Conservation (phyloP, 1,140 invertebrate species). For the Musca domestica region DNA sequence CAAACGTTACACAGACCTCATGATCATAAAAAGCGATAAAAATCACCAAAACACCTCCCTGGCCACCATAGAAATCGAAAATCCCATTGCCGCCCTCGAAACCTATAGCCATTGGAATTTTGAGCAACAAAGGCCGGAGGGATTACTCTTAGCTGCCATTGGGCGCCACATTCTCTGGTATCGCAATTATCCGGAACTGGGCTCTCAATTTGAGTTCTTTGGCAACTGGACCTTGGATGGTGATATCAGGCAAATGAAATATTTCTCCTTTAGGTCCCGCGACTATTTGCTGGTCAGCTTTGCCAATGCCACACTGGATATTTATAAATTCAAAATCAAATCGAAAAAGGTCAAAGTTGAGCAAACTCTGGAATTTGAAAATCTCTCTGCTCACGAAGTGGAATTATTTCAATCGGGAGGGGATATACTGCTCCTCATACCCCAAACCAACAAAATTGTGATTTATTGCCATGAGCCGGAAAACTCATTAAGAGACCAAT, state of each 20-base stretch:
- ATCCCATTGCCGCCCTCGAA: slow-evolving; percentile 25
- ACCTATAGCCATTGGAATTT: slow-evolving; percentile 37
- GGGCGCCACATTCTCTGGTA: slow-evolving; percentile 37
- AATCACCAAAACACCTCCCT: slow-evolving; percentile 13
- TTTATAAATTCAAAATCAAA: slow-evolving; percentile 39
- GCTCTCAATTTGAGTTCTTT: slow-evolving; percentile 20
- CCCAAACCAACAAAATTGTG: slow-evolving; percentile 34
- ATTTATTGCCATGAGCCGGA: slow-evolving; percentile 34
- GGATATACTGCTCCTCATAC: slow-evolving; percentile 41
- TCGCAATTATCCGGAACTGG: slow-evolving; percentile 23
- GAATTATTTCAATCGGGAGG: slow-evolving; percentile 40
- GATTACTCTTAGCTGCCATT: slow-evolving; percentile 33
- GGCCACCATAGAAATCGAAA: slow-evolving; percentile 14
- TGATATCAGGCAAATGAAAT: slow-evolving; percentile 25
- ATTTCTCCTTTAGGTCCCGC: slow-evolving; percentile 33
- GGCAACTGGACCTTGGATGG: slow-evolving; percentile 40
- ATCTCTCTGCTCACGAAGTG: slow-evolving; percentile 29
- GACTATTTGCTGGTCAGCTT: slow-evolving; percentile 32
- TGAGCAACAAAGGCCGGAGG: slow-evolving; percentile 29
- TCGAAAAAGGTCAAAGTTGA: slow-evolving; percentile 42
- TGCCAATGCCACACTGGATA: slow-evolving; percentile 29
- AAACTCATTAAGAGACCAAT: no score
- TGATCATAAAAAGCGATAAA: slow-evolving; percentile 25
- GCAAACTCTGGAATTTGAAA: slow-evolving; percentile 38
- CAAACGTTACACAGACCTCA: slow-evolving; percentile 26